phyloP scores from a whole-genome alignment of 2,797 vertebrate genomes.

The Phoebastria nigripes region DNA sequence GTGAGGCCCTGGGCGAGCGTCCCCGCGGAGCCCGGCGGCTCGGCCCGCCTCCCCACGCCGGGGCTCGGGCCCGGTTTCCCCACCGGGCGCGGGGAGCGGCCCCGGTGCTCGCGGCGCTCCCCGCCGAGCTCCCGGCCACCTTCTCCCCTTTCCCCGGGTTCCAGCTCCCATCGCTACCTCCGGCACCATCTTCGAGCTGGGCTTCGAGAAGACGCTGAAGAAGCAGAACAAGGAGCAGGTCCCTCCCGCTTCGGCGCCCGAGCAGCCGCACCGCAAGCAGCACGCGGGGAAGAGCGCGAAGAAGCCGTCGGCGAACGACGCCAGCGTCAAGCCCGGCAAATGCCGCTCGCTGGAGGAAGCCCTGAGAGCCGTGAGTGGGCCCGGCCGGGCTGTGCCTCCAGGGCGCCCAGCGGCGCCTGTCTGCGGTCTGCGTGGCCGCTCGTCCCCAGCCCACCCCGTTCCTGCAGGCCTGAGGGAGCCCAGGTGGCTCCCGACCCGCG shows the following conservation, averaged over 20 bases:
- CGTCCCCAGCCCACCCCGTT: accelerated
- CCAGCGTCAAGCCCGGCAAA: not conserved
- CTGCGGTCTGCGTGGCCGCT: no score
- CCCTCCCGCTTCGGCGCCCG: constrained; percentile 70
- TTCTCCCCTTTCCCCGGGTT: no score
- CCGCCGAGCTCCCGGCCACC: accelerated
- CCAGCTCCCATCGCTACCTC: constrained; percentile 81
- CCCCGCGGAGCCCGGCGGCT: not conserved
- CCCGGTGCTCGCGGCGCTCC: not conserved
- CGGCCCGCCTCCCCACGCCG: not conserved
- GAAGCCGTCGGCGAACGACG: constrained; percentile 49
- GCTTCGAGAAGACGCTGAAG: constrained; percentile 85
- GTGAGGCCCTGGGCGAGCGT: no score
- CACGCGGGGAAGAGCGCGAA: constrained; percentile 71
- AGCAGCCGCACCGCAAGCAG: constrained; percentile 75
- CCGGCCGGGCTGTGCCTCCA: accelerated
- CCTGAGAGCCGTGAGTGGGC: constrained; percentile 84
- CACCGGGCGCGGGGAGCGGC: accelerated
- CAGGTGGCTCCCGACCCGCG: accelerated
- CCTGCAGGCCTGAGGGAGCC: no score
- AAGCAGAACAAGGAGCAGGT: constrained; percentile 95
- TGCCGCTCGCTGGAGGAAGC: constrained; percentile 87
- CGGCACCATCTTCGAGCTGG: constrained; percentile 80
- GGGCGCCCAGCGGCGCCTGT: accelerated
- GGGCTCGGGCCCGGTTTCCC: not conserved